Evolutionary conservation across 2,113 vertebrate genomes (phyloP).

Genomic region (Eonycteris spelaea): DNA sequence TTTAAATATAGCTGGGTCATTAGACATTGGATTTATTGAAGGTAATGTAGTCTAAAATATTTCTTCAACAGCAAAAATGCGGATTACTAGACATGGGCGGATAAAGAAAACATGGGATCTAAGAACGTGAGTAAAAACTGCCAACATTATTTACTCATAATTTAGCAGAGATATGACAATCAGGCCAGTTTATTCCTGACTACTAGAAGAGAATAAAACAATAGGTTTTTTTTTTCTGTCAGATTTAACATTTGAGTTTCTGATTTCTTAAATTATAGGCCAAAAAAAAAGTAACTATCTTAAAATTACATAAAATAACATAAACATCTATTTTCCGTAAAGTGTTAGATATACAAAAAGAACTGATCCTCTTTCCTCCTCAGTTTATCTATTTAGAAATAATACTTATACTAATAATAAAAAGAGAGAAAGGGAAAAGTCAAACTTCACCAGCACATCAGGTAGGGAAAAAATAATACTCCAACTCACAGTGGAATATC

Average conservation of each 20-base stretch:
- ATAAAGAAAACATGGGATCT: neutral
- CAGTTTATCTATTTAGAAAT: neutral
- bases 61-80: constrained; percentile 16
- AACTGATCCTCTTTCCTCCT: neutral
- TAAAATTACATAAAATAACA: neutral
- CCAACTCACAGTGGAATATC: neutral
- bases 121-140: neutral
- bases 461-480: neutral
- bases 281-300: neutral
- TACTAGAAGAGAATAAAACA: neutral
- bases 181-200: neutral
- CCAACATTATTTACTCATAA: neutral
- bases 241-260: neutral
- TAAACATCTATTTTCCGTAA: neutral
- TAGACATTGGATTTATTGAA: neutral
- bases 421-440: neutral
- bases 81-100: neutral
- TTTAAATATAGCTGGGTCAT: neutral
- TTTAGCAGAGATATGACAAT: neutral
- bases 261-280: neutral
- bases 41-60: neutral
- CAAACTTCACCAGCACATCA: neutral
- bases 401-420: neutral
- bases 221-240: neutral
- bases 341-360: neutral